Base-by-base conservation (phyloP, 2,113 vertebrate genomes). In the Semnornis frantzii region DNA sequence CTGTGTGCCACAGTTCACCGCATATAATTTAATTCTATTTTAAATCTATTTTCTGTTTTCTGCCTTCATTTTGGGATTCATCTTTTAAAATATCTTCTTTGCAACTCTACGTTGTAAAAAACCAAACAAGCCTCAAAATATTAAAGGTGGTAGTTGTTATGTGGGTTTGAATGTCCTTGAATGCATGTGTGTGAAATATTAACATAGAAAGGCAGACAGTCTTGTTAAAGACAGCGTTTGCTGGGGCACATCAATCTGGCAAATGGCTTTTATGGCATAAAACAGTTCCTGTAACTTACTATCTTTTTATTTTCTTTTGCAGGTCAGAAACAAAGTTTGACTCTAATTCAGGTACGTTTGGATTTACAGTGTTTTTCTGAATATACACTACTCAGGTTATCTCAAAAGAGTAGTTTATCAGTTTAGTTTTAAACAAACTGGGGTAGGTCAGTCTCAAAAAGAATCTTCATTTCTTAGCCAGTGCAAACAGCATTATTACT, bases 321-420 rank as follows among this genome's bases (percentile, higher is more conserved):
- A 99, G 99, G 96, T 99, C 99, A 66, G 98, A 97, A 96, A 98
- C 98, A 70, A 99, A 99, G 97, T 99, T 99, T 98, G 99, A 99
- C 98, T 99, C 99, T 8, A 98, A 98, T 92, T 99, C 99, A 98
- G 99, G 99, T 99, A 98, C 97, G 98, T 98, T 97, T 96, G 96
- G 76, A 96, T 97, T 96, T 96, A 96, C 95, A 92, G 93, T 95
- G 90, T 96, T 97, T 96, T 97, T 95, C 85, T 97, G 87, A 97
- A 91, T 90, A 89, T 94, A 88, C 94, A 84, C 93, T 95, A 91
- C 96, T 96, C 97, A 94, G 87, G 85, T 97, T 97, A 96, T 96
- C 96, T 97, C 96, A 96, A 87, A 97, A 95, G 96, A 97, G 91
- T 91, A 96, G 95, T 97, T 98, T 96, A 96, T 97, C 95, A 97